Evolutionary conservation across 2,797 vertebrate genomes (phyloP), one percentile per base, ranked within the genome.

Genomic region (Siniperca undulata): DNA sequence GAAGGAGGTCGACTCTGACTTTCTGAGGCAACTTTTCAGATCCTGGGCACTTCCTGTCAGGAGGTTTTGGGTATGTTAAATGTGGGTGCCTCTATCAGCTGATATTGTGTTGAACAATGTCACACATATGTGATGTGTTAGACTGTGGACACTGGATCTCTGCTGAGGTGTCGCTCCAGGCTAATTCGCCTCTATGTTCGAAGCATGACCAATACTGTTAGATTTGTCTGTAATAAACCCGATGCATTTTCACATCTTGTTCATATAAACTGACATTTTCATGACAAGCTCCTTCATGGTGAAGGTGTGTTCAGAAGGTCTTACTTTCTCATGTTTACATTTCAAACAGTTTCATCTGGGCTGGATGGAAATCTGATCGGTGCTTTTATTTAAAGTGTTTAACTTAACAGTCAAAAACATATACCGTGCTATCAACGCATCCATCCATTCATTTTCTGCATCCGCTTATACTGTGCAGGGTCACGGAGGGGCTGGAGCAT

Each of bases 91-190:
- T 68, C 60, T 24, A 17, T 82, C 24, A 59, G 65, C 24, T 53
- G 44, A 75, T 81, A 20, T 65, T 82, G 84, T 88, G 85, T 85
- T 64, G 76, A 82, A 75, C 46, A 19, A 42, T 34, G 53, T 73
- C 52, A 71, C 66, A 77, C 82, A 89, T 38, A 48, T 92, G 88
- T 3, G 13, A 66, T 30, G 69, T 48, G 80, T 92, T 91, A 90
- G 75, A 0, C 2, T 34, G 66, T 20, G 24, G 82, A 88, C 75
- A 88, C 77, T 14, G 44, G 71, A 84, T 80, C 76, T 53, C 19
- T 17, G 74, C 72, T 44, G 70, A 76, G 76, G 77, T 78, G 62
- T 62, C 2, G 81, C 88, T 82, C 2, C 44, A 30, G 91, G 91
- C 81, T 74, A 27, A 83, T 72, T 64, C 12, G 12, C 20, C 68